phyloP scores from a whole-genome alignment of 2,113 vertebrate genomes.

The Cyanoderma ruficeps region DNA sequence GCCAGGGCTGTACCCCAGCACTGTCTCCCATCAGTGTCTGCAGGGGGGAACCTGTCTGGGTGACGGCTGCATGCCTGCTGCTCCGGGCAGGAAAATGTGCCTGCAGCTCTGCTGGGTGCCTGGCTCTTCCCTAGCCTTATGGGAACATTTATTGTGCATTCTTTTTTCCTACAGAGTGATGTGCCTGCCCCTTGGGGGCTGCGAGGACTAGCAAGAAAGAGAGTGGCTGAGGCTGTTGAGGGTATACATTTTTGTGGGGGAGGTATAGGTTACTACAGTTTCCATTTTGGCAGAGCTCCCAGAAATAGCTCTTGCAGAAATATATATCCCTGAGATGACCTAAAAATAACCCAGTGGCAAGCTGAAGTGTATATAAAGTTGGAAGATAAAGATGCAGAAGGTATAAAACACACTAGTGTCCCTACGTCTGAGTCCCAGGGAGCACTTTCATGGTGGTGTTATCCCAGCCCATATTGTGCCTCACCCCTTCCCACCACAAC shows the following conservation, averaged over 20 bases:
- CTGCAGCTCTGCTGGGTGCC: not conserved
- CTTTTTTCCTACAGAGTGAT: not conserved
- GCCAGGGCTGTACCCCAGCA: rapidly evolving
- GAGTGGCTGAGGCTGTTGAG: not conserved
- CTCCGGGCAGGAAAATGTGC: not conserved
- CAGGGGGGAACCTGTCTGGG: rapidly evolving
- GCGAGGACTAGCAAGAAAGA: not conserved
- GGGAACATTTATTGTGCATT: not conserved
- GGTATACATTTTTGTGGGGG: not conserved
- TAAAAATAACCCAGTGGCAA: slow-evolving; percentile 18
- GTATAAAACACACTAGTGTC: not conserved
- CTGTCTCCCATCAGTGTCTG: rapidly evolving
- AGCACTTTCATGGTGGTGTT: not conserved
- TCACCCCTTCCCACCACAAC: not conserved
- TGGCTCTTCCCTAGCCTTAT: not conserved
- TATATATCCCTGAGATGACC: slow-evolving; percentile 21
- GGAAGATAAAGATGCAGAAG: not conserved
- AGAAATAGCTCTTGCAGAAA: slow-evolving; percentile 39
- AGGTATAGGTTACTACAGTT: not conserved
- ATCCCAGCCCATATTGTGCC: not conserved
- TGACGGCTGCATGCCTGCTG: not conserved
- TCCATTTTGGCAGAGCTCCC: slow-evolving; percentile 21
- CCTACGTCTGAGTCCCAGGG: not conserved
- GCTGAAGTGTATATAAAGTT: not conserved
- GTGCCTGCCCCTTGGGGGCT: not conserved